phyloP scores from a whole-genome alignment of 2,113 vertebrate species.

The Genyomyrus donnyi region DNA sequence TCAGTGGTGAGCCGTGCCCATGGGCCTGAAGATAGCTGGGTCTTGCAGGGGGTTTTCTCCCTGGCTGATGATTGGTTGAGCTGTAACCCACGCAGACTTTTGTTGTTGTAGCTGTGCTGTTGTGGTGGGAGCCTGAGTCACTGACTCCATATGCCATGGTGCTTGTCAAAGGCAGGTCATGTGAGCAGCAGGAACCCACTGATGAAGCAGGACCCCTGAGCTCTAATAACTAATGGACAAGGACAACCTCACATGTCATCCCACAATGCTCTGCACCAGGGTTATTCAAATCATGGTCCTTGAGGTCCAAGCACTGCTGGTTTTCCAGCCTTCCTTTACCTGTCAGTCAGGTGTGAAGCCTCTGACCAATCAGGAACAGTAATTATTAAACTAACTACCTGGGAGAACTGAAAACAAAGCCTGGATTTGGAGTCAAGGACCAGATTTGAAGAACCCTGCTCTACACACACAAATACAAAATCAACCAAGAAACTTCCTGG shows the following conservation, averaged over 20 bases:
- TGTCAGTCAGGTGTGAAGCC: no score
- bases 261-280: background rate
- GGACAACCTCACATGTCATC: background rate
- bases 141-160: background rate
- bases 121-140: background rate
- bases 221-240: background rate
- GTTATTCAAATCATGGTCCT: no score
- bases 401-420: no score
- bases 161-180: no score
- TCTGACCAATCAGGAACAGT: no score
- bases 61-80: background rate
- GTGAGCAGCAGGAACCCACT: background rate
- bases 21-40: background rate
- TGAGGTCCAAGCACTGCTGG: no score
- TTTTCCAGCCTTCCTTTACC: no score
- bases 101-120: background rate
- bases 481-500: background rate
- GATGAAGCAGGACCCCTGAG: background rate
- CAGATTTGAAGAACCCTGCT: no score
- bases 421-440: no score
- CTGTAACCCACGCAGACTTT: background rate
- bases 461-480: background rate
- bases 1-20: background rate
- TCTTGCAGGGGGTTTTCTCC: background rate
- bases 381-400: no score